A percentile compares a stretch with the other conserved stretches of the same genome.
phyloP scores from a whole-genome alignment of 2,113 vertebrate species.

The Ascaphus truei region DNA sequence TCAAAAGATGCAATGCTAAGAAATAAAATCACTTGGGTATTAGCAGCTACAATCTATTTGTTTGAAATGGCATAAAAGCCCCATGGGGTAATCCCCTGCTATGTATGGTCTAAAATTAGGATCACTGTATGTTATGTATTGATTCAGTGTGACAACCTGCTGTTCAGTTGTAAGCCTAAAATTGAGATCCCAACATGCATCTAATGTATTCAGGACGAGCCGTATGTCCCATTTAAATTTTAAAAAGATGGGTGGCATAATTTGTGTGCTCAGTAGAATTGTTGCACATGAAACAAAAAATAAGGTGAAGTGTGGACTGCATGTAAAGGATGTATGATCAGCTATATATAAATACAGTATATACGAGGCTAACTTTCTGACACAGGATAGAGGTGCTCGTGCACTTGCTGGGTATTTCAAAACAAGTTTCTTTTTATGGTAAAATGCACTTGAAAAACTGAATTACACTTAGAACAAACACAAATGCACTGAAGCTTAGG shows the following conservation, averaged over 20 bases:
- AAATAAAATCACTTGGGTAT: conserved; percentile 5
- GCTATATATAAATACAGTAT: no score
- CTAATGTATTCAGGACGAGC: neutral
- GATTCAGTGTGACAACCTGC: conserved; percentile 27
- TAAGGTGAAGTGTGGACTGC: neutral
- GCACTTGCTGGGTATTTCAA: no score
- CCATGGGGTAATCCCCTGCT: conserved; percentile 14
- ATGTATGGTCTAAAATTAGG: conserved; percentile 20
- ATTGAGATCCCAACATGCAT: neutral
- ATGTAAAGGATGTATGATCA: neutral
- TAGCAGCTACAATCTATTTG: conserved; percentile 20
- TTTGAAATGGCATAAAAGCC: conserved; percentile 24
- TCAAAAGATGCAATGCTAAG: conserved; percentile 26
- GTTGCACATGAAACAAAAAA: neutral
- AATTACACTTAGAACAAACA: no score
- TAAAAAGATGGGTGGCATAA: neutral
- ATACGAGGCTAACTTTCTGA: no score
- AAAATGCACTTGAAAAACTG: no score
- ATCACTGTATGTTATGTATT: conserved; percentile 22
- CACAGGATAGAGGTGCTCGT: no score
- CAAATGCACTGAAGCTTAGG: no score
- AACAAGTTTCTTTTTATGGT: no score
- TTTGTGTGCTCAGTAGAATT: neutral
- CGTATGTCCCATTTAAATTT: conserved; percentile 1
- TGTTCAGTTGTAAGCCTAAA: conserved; percentile 12